These are phyloP conservation scores for Crocuta crocuta DNA, from an alignment of 2,113 vertebrate genomes.

Conservation along the genomic window DNA sequence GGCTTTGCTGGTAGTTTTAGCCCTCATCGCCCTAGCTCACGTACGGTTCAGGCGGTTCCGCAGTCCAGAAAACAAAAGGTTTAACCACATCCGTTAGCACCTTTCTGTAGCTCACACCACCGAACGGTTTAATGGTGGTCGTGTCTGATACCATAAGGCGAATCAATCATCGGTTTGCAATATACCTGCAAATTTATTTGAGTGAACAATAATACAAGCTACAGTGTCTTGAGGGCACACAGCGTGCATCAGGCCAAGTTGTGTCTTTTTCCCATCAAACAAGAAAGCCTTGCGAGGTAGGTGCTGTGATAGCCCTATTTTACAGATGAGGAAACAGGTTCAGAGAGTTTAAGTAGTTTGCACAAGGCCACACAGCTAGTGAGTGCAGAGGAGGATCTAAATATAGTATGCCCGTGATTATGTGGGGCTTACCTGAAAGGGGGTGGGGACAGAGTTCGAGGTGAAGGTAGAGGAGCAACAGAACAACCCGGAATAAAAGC, in stretches of 20 bases:
- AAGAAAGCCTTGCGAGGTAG: not conserved
- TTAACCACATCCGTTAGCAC: not conserved
- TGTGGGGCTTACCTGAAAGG: not conserved
- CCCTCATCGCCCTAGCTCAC: not conserved
- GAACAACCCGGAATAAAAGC: not conserved
- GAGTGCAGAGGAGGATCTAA: not conserved
- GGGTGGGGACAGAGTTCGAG: not conserved
- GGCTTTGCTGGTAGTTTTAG: not conserved
- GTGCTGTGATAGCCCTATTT: not conserved
- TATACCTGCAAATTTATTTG: not conserved
- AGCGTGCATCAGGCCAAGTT: not conserved
- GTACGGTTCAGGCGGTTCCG: not conserved
- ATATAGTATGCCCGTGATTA: not conserved
- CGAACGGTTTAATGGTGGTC: not conserved
- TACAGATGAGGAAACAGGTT: not conserved
- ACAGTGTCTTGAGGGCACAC: not conserved
- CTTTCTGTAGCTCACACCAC: not conserved
- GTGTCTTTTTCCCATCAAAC: not conserved
- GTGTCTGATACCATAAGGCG: not conserved
- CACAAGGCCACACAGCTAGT: not conserved
- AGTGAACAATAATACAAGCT: not conserved
- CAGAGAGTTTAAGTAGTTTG: not conserved
- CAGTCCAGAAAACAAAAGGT: not conserved
- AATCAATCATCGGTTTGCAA: not conserved
- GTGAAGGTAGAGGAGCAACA: not conserved